phyloP scores from a whole-genome alignment of 2,113 vertebrate species.

The Eulacestoma nigropectus region DNA sequence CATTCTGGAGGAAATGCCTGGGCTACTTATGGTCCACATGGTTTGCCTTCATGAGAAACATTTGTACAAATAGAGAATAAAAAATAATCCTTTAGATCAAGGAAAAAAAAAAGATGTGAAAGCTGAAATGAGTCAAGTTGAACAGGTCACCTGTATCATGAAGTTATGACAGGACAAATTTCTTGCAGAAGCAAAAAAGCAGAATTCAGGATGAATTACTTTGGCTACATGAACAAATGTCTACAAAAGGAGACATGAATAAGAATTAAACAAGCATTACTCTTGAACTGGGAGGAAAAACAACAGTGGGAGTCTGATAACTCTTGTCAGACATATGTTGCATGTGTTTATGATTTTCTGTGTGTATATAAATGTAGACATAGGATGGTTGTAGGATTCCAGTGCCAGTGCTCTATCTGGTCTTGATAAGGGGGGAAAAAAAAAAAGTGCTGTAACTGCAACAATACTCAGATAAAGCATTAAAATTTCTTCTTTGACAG shows the following conservation, averaged over 20 bases:
- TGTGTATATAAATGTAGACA: neutral
- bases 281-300: neutral
- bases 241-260: neutral
- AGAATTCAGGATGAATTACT: neutral
- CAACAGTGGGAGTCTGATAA: rapidly evolving
- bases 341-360: neutral
- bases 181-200: neutral
- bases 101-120: neutral
- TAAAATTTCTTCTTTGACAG: neutral
- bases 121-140: neutral
- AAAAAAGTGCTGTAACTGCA: neutral
- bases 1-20: neutral
- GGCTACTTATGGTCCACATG: neutral
- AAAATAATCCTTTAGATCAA: neutral
- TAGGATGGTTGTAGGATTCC: neutral
- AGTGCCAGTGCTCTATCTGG: neutral
- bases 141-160: neutral
- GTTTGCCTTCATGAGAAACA: neutral
- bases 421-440: neutral
- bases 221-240: neutral
- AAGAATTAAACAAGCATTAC: neutral
- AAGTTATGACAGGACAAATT: neutral
- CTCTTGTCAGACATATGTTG: neutral
- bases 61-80: neutral
- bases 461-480: neutral